Conservation (phyloP, 2,888 invertebrate species). For the Metallyticus violacea region DNA sequence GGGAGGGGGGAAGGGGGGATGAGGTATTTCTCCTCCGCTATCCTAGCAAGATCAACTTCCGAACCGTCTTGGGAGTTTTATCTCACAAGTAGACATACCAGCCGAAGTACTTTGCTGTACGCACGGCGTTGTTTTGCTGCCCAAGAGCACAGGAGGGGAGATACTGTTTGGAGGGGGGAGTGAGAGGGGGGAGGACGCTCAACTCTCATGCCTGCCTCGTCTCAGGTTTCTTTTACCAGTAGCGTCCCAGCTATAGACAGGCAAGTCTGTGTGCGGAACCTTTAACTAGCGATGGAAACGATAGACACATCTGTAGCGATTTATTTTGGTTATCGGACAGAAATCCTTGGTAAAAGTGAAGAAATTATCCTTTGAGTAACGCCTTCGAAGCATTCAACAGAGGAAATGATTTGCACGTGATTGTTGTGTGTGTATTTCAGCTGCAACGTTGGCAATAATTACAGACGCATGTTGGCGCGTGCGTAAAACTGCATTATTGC, state of each 20-base stretch:
- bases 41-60: no score
- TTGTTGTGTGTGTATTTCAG: no score
- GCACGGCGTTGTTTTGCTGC: not conserved
- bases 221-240: not conserved
- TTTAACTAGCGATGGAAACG: not conserved
- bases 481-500: not conserved
- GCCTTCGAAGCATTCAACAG: no score
- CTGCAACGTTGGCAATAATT: not conserved
- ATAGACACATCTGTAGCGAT: not conserved
- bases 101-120: not conserved
- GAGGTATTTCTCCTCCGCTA: no score
- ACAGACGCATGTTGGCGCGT: no score
- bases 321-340: no score
- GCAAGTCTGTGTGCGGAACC: not conserved
- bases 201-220: not conserved
- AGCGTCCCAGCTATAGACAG: not conserved
- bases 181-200: not conserved
- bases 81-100: not conserved
- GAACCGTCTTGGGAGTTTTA: no score
- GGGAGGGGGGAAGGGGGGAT: no score
- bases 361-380: not conserved
- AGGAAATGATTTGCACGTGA: no score
- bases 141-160: not conserved
- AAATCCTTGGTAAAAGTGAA: no score
- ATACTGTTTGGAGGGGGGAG: not conserved